Conservation (phyloP, 2,113 vertebrate genomes). For the Hippocampus abdominalis region DNA sequence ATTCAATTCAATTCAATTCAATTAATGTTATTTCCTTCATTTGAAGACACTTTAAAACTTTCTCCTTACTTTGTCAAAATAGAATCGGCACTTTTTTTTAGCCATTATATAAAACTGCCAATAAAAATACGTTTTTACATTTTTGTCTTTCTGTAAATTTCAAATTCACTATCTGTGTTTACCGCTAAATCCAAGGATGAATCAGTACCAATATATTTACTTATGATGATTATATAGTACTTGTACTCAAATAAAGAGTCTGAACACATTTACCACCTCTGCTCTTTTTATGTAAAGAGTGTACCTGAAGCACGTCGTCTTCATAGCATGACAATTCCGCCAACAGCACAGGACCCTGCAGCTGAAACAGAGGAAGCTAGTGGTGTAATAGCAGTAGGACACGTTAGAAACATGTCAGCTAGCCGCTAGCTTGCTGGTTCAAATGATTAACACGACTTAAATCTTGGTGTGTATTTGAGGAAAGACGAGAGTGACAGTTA, state of each 20-base stretch:
- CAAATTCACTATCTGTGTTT: no score
- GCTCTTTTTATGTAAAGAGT: neutral
- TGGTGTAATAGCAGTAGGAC: neutral
- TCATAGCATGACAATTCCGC: slow-evolving; percentile 66
- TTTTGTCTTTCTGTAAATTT: no score
- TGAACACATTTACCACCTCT: neutral
- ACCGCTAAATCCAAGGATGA: no score
- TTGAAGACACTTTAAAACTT: neutral
- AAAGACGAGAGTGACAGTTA: slow-evolving; percentile 17
- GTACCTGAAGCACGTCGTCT: slow-evolving; percentile 64
- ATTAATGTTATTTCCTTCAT: neutral
- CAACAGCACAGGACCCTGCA: slow-evolving; percentile 59
- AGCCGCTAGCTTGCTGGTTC: neutral
- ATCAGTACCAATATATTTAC: no score
- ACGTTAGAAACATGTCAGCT: neutral
- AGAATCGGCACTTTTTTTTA: no score
- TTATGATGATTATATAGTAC: neutral
- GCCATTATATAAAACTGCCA: no score
- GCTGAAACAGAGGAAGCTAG: slow-evolving; percentile 36
- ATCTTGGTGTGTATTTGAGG: neutral
- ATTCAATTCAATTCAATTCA: no score
- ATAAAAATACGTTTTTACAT: no score
- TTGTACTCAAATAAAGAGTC: neutral
- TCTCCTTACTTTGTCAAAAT: no score
- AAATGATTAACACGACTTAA: neutral